Conservation (phyloP, 1,140 invertebrate genomes). For the Cherax quadricarinatus region DNA sequence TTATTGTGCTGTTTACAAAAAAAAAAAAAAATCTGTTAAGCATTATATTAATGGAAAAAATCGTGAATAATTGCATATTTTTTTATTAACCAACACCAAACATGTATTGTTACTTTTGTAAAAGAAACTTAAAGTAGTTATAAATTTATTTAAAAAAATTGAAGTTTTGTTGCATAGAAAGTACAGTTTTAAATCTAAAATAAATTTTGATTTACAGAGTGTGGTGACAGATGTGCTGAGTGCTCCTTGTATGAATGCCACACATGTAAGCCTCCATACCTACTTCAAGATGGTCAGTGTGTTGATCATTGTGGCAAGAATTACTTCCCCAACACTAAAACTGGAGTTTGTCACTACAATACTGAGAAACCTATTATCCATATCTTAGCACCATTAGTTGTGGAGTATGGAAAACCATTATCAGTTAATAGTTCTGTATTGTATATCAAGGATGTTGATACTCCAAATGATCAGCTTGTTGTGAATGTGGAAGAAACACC, state of each 20-base stretch:
- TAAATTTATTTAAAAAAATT: no score
- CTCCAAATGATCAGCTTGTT: constrained; percentile 41
- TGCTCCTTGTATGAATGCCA: constrained; percentile 71
- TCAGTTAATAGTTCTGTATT: constrained; percentile 67
- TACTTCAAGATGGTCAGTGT: constrained; percentile 68
- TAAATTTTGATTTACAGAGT: constrained; percentile 57
- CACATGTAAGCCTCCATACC: constrained; percentile 46
- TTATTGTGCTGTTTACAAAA: no score
- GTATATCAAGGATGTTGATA: constrained; percentile 64
- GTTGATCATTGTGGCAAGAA: constrained; percentile 61
- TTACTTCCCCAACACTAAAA: constrained; percentile 47
- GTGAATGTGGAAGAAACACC: constrained; percentile 61
- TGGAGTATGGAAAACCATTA: constrained; percentile 50
- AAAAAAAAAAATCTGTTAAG: no score
- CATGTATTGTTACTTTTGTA: no score
- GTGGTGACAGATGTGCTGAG: constrained; percentile 52
- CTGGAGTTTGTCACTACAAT: constrained; percentile 64
- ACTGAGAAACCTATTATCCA: constrained; percentile 44
- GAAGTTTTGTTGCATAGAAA: no score
- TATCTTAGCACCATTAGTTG: constrained; percentile 46
- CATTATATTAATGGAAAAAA: no score
- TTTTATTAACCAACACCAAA: no score
- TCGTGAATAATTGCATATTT: no score
- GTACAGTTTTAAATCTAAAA: no score
- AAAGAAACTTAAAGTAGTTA: no score